Conservation (phyloP, 1,140 invertebrate genomes). For the Orussus abietinus region DNA sequence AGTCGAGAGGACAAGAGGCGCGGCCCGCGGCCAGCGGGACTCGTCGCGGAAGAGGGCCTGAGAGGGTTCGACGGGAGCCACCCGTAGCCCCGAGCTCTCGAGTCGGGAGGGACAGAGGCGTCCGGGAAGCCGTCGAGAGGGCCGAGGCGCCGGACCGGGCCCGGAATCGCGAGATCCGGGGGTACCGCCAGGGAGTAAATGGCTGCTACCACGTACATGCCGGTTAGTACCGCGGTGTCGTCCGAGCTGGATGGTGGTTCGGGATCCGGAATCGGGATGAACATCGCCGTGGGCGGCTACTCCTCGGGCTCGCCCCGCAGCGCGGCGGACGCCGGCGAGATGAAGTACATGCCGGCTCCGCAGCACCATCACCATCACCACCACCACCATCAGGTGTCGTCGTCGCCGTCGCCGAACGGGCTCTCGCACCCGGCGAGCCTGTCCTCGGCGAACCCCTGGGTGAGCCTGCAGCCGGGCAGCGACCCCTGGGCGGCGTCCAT, state of each 20-base stretch:
- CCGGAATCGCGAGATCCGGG: conserved; percentile 9
- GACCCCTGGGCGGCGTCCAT: conserved; percentile 77
- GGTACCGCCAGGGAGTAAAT: conserved; percentile 54
- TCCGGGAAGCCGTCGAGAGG: conserved; percentile 3
- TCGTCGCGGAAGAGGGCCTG: too few relatives aligned
- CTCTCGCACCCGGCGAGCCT: conserved; percentile 61
- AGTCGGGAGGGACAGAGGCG: conserved; percentile 2
- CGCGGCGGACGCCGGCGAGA: conserved; percentile 77
- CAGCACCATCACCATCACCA: conserved; percentile 74
- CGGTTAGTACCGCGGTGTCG: conserved; percentile 66
- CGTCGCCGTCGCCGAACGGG: conserved; percentile 63
- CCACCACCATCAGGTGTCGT: conserved; percentile 67
- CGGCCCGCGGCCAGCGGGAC: too few relatives aligned
- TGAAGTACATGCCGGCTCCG: conserved; percentile 86
- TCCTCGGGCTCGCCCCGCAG: conserved; percentile 73
- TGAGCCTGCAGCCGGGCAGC: conserved; percentile 68
- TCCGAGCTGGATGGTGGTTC: conserved; percentile 70
- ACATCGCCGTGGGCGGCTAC: conserved; percentile 64
- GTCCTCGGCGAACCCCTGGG: conserved; percentile 75
- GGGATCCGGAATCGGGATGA: conserved; percentile 70
- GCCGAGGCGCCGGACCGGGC: conserved; percentile 8
- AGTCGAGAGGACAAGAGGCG: too few relatives aligned
- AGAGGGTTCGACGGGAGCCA: too few relatives aligned
- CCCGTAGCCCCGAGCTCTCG: too few relatives aligned
- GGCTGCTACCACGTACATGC: conserved; percentile 84